Base-by-base conservation (phyloP, 1,140 invertebrate genomes). In the Zeugodacus cucurbitae region DNA sequence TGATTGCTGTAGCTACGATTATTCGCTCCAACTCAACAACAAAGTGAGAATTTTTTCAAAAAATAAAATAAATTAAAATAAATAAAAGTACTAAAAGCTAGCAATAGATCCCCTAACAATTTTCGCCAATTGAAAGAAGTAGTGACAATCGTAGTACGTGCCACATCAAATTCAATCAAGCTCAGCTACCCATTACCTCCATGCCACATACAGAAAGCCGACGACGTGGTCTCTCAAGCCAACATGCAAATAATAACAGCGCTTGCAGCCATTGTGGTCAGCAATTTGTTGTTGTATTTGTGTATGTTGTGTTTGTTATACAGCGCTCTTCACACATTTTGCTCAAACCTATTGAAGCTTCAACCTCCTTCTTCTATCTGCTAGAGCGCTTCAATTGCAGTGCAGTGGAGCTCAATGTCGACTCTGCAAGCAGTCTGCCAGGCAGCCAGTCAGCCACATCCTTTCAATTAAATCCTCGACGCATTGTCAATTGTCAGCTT, bases 401-500 rank as follows among this genome's bases (percentile, higher is more conserved):
- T 82, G 37, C 6, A n/a, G 22, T 41, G 14, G 2, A 6, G 10
- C 41, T 48, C 22, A 54, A n/a, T 82, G 22, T 41, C 37, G 29
- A 70, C 67, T 78, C 20, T 14, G 2, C 41, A 10, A 5, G 0
- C 8, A 34, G 64, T 5, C 29, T 37, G 34, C 67, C 20, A 17
- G 4, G 26, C 3, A 6, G 11, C 70, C 37, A 74, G 29, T 7
- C 70, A 29, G n/a, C 74, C 41, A 87, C 86, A 87, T 87, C 57
- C 86, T 87, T 87, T 87, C 86, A 87, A 87, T 64, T 87, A 58
- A 87, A 64, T 58, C 48, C 37, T 59, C 86, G 54, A 64, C 86
- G 86, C 32, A 87, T 59, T 87, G 85, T 86, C 85, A 86, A 86
- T 86, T 59, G 86, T 87, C 86, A 34, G 86, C 74, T 48, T 82